Evolutionary conservation across 2,888 invertebrate genomes (phyloP), one percentile per base, ranked within the genome.

Genomic region (Oscheius sp.): DNA sequence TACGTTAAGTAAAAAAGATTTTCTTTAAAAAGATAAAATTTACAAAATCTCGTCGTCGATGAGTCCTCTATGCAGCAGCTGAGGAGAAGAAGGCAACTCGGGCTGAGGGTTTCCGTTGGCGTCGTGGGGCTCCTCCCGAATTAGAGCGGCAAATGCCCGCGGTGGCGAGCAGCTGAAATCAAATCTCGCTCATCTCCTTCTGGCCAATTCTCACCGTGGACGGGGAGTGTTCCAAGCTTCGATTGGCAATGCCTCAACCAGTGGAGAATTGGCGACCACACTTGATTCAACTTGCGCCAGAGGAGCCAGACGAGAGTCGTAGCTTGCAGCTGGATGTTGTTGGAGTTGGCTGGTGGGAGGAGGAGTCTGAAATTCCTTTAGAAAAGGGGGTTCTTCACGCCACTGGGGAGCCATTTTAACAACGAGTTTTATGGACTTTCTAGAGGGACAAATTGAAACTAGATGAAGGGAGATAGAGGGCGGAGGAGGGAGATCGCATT

Each of bases 41-140:
- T 39, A 81, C 81, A 73, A 65, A 65, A 81, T 81, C 61, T 81
- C 81, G 71, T 81, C 81, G 74, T 81, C 81, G 37, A 80, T 79
- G 27, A 81, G 74, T 10, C 78, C 81, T 70, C 46, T 25, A 39
- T 61, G 61, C 12, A 61, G 61, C 2, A 61, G 42, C n/a, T 61
- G 61, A 42, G 61, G 61, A 5, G 61, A 61, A 1, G 55, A 55
- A n/a, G 27, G 23, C 12, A 17, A 25, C 20, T 57, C 57, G 23
- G 17, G 34, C 5, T 55, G 42, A 12, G 57, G 61, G 39, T 68
- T 68, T 12, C 68, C 68, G 48, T 68, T 68, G 6, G 48, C 58
- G 42, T 68, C 68, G 37, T 45, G 61, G 23, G 29, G 33, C 34
- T 68, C 61, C 42, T 61, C 61, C n/a, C 61, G 42, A 29, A 61